A percentile compares a stretch with the other conserved stretches of the same genome.
Conservation (phyloP, 2,113 vertebrate genomes). For the Circaetus cinerascens region DNA sequence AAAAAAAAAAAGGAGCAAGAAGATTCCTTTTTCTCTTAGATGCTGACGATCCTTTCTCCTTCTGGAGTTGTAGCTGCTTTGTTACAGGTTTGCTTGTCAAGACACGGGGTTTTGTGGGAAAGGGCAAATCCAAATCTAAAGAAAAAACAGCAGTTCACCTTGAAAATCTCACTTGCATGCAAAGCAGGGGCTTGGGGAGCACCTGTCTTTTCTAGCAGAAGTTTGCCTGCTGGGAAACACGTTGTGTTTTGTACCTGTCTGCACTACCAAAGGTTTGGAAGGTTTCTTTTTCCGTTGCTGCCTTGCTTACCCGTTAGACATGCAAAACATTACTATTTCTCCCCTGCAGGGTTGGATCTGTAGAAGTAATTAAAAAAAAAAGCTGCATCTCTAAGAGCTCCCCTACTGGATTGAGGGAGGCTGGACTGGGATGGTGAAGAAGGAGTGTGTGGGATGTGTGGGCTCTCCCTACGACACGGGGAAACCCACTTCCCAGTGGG, state of each 20-base stretch:
- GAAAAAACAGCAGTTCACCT: constrained; percentile 20
- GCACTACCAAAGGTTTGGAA: neutral
- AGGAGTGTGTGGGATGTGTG: neutral
- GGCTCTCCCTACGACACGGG: neutral
- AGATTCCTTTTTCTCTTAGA: neutral
- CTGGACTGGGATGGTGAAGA: neutral
- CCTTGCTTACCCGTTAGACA: neutral
- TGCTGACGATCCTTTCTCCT: neutral
- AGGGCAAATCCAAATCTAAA: neutral
- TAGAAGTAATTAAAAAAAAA: neutral
- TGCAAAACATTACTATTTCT: neutral
- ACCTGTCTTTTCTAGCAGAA: neutral
- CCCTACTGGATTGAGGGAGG: neutral
- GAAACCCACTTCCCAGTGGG: neutral
- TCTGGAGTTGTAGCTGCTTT: neutral
- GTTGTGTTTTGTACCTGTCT: neutral
- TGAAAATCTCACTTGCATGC: constrained; percentile 8
- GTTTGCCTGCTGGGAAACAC: neutral
- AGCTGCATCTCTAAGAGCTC: neutral
- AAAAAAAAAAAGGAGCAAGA: neutral
- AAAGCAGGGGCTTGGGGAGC: neutral
- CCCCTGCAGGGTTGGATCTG: neutral
- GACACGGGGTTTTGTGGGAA: neutral
- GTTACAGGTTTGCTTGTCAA: neutral
- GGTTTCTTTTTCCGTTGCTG: neutral